A percentile compares a stretch with the other conserved stretches of the same genome.
phyloP scores from a whole-genome alignment of 2,888 invertebrate species.

The Drosophila fungiperda region DNA sequence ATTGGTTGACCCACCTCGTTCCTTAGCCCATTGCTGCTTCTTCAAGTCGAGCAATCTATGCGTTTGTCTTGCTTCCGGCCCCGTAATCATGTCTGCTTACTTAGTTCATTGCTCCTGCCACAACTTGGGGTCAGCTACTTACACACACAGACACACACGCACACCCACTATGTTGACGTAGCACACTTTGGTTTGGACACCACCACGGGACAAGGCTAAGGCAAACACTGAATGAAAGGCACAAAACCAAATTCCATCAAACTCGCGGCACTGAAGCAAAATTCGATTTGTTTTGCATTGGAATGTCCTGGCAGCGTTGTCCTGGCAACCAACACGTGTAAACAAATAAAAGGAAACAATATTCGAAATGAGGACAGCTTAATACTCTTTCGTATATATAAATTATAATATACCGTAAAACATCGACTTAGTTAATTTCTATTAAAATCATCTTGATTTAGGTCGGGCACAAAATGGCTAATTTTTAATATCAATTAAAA shows the following conservation, averaged over 20 bases:
- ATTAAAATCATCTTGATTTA: neutral
- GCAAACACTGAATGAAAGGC: constrained; percentile 54
- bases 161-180: constrained; percentile 8
- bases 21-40: constrained; percentile 96
- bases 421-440: neutral
- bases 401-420: neutral
- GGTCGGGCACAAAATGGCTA: neutral
- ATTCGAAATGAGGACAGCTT: no score
- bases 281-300: constrained; percentile 74
- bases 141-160: constrained; percentile 10
- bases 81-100: constrained; percentile 78
- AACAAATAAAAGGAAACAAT: constrained; percentile 31
- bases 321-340: constrained; percentile 61
- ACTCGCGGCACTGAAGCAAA: constrained; percentile 44
- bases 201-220: constrained; percentile 64
- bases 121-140: constrained; percentile 21
- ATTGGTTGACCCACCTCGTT: constrained; percentile 89
- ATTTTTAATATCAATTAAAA: neutral
- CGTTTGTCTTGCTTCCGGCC: constrained; percentile 81
- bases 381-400: neutral
- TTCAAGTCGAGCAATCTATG: constrained; percentile 93
- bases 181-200: constrained; percentile 25
- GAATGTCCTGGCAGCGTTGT: constrained; percentile 68
- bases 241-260: constrained; percentile 62
- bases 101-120: constrained; percentile 68